Base-by-base conservation (phyloP, 2,888 invertebrate species). In the Leucophora obtusa region DNA sequence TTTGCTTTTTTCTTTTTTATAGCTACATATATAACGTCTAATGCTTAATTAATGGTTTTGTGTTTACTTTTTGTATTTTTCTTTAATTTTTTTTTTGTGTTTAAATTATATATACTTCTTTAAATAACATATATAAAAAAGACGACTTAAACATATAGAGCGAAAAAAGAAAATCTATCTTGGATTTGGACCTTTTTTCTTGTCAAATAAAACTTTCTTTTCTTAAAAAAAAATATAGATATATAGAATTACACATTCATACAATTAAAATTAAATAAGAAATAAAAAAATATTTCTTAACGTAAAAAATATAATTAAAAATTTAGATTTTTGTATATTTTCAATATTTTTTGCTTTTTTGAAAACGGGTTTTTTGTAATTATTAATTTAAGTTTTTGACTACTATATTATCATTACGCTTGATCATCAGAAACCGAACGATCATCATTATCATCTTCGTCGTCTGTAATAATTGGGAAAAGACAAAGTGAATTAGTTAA, bases 351-450 rank as follows among this genome's bases (percentile, higher is more conserved):
- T 82, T 86, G 84, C 83, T 85, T 86, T 85, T 86, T 86, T 87
- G 58, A n/a, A n/a, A 47, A 47, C 38, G 38, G 28, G 24, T 65
- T 79, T 79, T 75, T 66, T 72, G 83, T 82, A 80, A 79, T 82
- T 83, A 84, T 83, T 82, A 83, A 82, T 84, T 83, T 85, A 84
- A 82, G 84, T 84, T 85, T 87, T 89, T 90, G 89, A 89, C 90
- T 90, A 89, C 85, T 87, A 88, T 86, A 88, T 87, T 86, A 87
- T 89, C 89, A 90, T 90, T 89, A 90, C 89, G 89, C 89, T 86
- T 89, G 87, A 86, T 90, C 88, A 83, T 89, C 90, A 80, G 89
- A 89, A 82, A 88, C 89, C 83, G 90, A 89, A 77, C 89, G 89
- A 84, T 90, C 90, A 80, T 88, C 88, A 83, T 88, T 89, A 75